A percentile compares a stretch with the other conserved stretches of the same genome.
Evolutionary conservation across 2,888 invertebrate genomes (phyloP).

Genomic region (Zonitis immaculata): DNA sequence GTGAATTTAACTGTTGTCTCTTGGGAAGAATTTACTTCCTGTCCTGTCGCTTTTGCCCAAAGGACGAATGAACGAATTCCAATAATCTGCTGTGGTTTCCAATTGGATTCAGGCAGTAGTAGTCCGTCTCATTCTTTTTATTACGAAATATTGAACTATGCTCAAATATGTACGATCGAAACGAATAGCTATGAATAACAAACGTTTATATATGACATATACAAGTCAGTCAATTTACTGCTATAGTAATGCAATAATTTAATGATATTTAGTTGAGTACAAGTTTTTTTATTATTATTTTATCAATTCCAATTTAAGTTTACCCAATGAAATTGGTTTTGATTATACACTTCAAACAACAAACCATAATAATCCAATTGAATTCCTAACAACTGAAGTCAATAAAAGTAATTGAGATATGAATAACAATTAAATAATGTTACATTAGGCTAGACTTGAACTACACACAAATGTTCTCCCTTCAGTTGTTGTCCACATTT

Average conservation of each 20-base stretch:
- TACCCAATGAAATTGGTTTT: no score
- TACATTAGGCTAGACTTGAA: not conserved
- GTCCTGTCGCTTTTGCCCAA: slow-evolving; percentile 33
- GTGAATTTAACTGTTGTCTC: slow-evolving; percentile 28
- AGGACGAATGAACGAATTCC: slow-evolving; percentile 39
- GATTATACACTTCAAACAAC: no score
- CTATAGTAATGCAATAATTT: not conserved
- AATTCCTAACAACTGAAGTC: not conserved
- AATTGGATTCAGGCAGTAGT: slow-evolving; percentile 39
- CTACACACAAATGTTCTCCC: not conserved
- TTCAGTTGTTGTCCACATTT: not conserved
- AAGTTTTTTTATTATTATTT: no score
- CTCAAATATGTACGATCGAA: slow-evolving; percentile 23
- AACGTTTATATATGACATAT: not conserved
- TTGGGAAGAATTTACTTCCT: slow-evolving; percentile 36
- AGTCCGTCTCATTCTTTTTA: slow-evolving; percentile 41
- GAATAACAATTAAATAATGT: not conserved
- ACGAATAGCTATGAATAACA: slow-evolving; percentile 13
- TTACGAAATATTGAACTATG: slow-evolving; percentile 34
- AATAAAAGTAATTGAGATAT: not conserved
- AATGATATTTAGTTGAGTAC: no score
- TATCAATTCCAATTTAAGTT: no score
- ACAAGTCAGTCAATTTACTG: not conserved
- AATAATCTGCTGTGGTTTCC: slow-evolving; percentile 45
- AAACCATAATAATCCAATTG: no score